These are phyloP conservation scores for Caenorhabditis sulstoni DNA, from an alignment of 2,888 invertebrate genomes.

Conservation along the genomic window DNA sequence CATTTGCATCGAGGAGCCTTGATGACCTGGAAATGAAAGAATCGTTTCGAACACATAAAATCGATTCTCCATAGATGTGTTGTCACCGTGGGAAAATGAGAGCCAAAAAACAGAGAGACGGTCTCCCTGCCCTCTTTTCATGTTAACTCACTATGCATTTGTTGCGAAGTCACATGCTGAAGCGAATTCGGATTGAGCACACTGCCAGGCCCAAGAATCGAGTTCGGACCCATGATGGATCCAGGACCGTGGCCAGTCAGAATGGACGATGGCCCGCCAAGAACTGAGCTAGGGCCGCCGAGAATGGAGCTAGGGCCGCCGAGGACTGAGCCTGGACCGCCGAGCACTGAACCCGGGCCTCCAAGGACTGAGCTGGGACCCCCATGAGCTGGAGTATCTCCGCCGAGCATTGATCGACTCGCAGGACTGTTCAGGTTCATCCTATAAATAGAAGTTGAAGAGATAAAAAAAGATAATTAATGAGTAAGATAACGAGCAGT, in stretches of 20 bases:
- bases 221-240: constrained; percentile 69
- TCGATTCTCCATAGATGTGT: not conserved
- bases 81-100: not conserved
- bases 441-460: constrained; percentile 1
- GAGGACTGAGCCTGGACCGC: constrained; percentile 62
- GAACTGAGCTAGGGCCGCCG: constrained; percentile 50
- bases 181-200: constrained; percentile 55
- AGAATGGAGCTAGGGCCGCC: constrained; percentile 70
- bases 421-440: constrained; percentile 70
- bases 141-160: constrained; percentile 47
- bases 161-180: constrained; percentile 41
- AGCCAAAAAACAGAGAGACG: too few species aligned
- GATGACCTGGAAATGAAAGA: constrained; percentile 37
- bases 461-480: constrained; percentile 1
- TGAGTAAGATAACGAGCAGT: constrained; percentile 1
- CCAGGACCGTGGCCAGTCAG: constrained; percentile 68
- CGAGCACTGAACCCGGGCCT: constrained; percentile 48
- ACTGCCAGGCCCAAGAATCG: constrained; percentile 62
- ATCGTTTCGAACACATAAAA: not conserved
- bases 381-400: constrained; percentile 71
- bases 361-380: constrained; percentile 51
- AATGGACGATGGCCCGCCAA: constrained; percentile 48
- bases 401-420: constrained; percentile 61
- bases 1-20: constrained; percentile 58
- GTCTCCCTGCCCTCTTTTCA: not conserved